Evolutionary conservation across 1,140 invertebrate species (phyloP).

Genomic region (Scaptomyza graminum): DNA sequence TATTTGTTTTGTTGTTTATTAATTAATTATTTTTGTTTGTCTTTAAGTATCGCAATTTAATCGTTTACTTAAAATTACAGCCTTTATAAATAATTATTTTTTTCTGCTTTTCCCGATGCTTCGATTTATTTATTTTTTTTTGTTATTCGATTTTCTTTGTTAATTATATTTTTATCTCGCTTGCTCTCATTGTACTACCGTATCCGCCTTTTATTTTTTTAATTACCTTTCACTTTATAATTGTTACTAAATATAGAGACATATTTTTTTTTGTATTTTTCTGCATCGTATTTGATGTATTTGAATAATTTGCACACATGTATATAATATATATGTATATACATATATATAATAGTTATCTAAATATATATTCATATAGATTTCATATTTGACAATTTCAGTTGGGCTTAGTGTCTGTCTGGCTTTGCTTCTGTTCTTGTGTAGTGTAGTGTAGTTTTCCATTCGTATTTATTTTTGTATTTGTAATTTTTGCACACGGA

Average conservation of each 20-base stretch:
- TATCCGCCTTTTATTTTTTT: constrained; percentile 54
- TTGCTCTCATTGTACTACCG: constrained; percentile 79
- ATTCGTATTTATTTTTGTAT: constrained; percentile 9
- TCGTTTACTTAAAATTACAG: constrained; percentile 83
- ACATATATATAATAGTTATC: constrained; percentile 73
- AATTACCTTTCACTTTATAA: constrained; percentile 62
- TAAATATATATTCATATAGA: constrained; percentile 81
- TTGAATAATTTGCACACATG: constrained; percentile 81
- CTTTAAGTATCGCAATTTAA: constrained; percentile 56
- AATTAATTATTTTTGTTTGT: constrained; percentile 43
- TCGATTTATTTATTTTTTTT: constrained; percentile 8
- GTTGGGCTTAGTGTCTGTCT: constrained; percentile 81
- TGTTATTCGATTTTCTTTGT: constrained; percentile 13
- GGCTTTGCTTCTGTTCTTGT: constrained; percentile 65
- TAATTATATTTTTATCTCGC: constrained; percentile 71
- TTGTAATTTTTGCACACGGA: constrained; percentile 66
- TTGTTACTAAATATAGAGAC: constrained; percentile 71
- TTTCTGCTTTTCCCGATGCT: constrained; percentile 35
- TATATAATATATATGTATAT: constrained; percentile 62
- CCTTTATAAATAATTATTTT: constrained; percentile 83
- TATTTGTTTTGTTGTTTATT: constrained; percentile 29
- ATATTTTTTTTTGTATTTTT: constrained; percentile 33
- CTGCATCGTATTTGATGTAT: constrained; percentile 62
- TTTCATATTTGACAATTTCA: constrained; percentile 79
- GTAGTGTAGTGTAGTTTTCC: constrained; percentile 67